Conservation (phyloP, 2,113 vertebrate genomes). For the Pelmatolapia mariae region DNA sequence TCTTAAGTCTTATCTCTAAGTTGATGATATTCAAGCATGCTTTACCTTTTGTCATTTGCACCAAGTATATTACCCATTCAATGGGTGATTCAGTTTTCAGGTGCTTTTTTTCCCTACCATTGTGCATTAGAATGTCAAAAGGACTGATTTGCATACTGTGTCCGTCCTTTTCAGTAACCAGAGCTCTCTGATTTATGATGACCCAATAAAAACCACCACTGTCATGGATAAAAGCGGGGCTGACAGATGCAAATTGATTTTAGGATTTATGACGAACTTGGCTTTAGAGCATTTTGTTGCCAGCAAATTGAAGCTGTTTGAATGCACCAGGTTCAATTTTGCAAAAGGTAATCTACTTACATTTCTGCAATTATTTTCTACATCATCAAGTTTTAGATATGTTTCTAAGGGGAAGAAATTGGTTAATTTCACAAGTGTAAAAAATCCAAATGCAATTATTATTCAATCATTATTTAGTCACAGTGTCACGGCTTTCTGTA, state of each 20-base stretch:
- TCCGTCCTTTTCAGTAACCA: conserved; percentile 8
- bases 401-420: accelerated
- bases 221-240: conserved; percentile 12
- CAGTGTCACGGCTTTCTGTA: background rate
- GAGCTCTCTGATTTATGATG: conserved; percentile 52
- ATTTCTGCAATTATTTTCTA: background rate
- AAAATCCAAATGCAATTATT: background rate
- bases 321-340: background rate
- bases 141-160: conserved; percentile 40
- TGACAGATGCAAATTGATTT: conserved; percentile 49
- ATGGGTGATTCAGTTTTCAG: background rate
- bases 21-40: background rate
- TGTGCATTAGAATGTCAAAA: conserved; percentile 1
- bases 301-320: background rate
- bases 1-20: background rate
- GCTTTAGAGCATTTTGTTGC: conserved; percentile 25
- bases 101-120: background rate
- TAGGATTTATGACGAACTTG: conserved; percentile 36
- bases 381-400: background rate
- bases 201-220: conserved; percentile 28
- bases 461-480: background rate
- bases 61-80: background rate
- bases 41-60: background rate
- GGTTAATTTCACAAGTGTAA: background rate
- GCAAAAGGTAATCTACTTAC: background rate